Conservation (phyloP, 1,140 invertebrate genomes). For the Lepidostoma basale region DNA sequence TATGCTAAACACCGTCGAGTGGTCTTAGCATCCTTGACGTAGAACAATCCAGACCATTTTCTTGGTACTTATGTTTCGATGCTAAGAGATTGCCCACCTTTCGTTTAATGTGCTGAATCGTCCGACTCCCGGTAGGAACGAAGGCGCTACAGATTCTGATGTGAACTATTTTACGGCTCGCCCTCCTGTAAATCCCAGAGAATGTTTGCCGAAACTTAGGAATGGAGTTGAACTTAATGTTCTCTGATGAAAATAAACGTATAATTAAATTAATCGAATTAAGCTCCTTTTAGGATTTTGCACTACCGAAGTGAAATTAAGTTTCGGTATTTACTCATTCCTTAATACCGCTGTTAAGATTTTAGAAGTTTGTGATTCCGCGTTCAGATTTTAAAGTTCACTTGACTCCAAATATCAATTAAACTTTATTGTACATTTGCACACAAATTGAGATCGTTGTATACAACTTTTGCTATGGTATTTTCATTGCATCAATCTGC, state of each 20-base stretch:
- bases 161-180: constrained; percentile 5
- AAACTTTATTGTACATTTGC: too few relatives aligned
- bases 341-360: too few relatives aligned
- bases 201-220: constrained; percentile 20
- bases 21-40: neutral
- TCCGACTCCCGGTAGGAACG: neutral
- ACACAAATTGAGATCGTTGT: too few relatives aligned
- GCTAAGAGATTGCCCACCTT: neutral
- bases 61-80: neutral
- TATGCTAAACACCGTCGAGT: neutral
- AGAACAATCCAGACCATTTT: neutral
- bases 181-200: constrained; percentile 3
- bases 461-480: too few relatives aligned
- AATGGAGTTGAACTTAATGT: constrained; percentile 21
- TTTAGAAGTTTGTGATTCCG: too few relatives aligned
- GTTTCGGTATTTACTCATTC: too few relatives aligned
- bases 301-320: neutral
- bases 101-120: neutral
- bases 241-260: neutral
- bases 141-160: neutral
- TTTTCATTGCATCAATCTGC: too few relatives aligned
- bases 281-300: neutral
- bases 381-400: too few relatives aligned
- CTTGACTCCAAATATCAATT: too few relatives aligned
- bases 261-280: constrained; percentile 24